Evolutionary conservation across 2,113 vertebrate genomes (phyloP).

Genomic region (Carassius auratus): DNA sequence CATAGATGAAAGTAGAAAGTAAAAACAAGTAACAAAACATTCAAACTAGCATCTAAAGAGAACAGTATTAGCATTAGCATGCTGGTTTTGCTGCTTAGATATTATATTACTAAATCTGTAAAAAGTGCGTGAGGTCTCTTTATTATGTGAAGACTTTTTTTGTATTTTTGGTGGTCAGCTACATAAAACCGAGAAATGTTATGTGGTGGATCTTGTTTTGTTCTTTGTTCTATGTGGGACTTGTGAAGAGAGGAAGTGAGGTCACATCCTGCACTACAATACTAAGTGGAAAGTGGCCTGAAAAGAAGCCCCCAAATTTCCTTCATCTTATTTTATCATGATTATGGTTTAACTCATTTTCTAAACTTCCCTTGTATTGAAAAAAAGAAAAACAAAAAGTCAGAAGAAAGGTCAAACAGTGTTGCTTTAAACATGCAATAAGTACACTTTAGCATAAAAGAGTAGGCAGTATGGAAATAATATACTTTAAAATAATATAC

Average conservation of each 20-base stretch:
- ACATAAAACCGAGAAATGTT: not conserved
- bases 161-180: not conserved
- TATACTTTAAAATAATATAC: not conserved
- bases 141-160: not conserved
- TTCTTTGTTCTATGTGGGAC: constrained; percentile 49
- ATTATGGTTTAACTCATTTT: not conserved
- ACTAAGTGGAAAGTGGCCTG: constrained; percentile 65
- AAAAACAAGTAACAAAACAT: not conserved
- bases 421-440: not conserved
- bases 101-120: not conserved
- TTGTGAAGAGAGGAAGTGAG: constrained; percentile 67
- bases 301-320: constrained; percentile 68
- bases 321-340: constrained; percentile 47
- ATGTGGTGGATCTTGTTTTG: constrained; percentile 45
- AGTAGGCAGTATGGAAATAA: not conserved
- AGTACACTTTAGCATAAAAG: not conserved
- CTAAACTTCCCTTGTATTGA: not conserved
- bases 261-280: constrained; percentile 73
- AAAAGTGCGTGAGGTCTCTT: not conserved
- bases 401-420: not conserved
- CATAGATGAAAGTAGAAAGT: not conserved
- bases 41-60: not conserved
- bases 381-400: no score
- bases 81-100: not conserved
- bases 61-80: not conserved